Percentiles rank a stretch among this genome's conserved stretches.
phyloP scores from a whole-genome alignment of 2,113 vertebrate genomes.

The Erythrocercus mccallii region DNA sequence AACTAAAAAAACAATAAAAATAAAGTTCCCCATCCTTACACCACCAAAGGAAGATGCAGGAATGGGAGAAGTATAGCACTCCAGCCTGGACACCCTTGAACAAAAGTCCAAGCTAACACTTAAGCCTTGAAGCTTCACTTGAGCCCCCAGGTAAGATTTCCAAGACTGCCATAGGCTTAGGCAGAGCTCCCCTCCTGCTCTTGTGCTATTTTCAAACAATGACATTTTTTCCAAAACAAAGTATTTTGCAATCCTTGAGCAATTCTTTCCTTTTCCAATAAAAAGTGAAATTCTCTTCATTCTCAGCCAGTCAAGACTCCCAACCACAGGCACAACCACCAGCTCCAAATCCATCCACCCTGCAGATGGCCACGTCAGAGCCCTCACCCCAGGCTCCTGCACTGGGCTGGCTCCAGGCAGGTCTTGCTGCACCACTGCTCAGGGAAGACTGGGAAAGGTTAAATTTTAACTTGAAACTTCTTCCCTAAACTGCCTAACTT shows the following conservation, averaged over 20 bases:
- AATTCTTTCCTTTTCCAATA: slow-evolving; percentile 27
- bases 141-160: neutral
- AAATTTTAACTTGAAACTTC: neutral
- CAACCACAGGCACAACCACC: slow-evolving; percentile 6
- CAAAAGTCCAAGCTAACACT: neutral
- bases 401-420: neutral
- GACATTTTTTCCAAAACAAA: slow-evolving; percentile 41
- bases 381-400: neutral
- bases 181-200: neutral
- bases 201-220: neutral
- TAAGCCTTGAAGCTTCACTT: neutral
- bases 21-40: neutral
- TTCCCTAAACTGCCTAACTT: neutral
- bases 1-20: neutral
- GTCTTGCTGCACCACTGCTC: neutral
- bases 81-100: neutral
- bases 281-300: slow-evolving; percentile 35
- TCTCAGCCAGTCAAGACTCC: neutral
- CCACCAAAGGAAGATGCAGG: neutral
- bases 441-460: neutral
- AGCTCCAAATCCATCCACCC: neutral
- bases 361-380: neutral
- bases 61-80: neutral
- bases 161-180: neutral
- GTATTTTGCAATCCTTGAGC: slow-evolving; percentile 17